These are phyloP conservation scores for Sander lucioperca DNA, from an alignment of 2,113 vertebrate genomes.

Conservation along the genomic window DNA sequence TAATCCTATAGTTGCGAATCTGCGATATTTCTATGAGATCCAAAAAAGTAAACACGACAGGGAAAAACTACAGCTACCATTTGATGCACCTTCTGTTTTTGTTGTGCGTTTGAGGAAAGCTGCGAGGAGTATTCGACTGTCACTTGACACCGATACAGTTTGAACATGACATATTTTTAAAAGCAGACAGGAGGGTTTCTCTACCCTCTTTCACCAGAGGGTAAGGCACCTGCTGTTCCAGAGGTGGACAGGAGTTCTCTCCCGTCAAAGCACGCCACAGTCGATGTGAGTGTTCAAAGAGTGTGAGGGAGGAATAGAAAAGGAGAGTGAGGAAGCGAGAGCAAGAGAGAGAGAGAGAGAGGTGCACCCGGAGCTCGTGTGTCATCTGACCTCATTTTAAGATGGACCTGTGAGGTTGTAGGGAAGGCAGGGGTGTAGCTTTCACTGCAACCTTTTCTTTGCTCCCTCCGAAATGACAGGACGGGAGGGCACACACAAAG, in stretches of 20 bases:
- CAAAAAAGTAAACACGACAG: no score
- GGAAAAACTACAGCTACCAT: neutral
- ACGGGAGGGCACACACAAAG: slow-evolving; percentile 62
- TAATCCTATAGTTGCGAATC: neutral
- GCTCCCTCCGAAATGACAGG: slow-evolving; percentile 61
- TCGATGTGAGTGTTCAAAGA: slow-evolving; percentile 38
- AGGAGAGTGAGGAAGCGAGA: slow-evolving; percentile 15
- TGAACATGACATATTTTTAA: slow-evolving; percentile 8
- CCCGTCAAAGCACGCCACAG: neutral
- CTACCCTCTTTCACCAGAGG: neutral
- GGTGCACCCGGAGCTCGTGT: slow-evolving; percentile 64
- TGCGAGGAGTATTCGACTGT: neutral
- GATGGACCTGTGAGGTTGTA: slow-evolving; percentile 68
- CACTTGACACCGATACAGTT: neutral
- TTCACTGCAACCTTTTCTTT: slow-evolving; percentile 76
- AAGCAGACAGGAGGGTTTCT: slow-evolving; percentile 6
- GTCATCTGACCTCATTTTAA: slow-evolving; percentile 79
- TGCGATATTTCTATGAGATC: neutral
- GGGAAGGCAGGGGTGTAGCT: slow-evolving; percentile 77
- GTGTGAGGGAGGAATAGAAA: slow-evolving; percentile 11
- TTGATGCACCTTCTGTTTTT: neutral
- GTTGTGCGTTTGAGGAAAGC: neutral
- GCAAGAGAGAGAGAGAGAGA: neutral
- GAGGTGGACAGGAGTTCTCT: neutral
- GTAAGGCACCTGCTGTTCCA: neutral